A percentile compares a stretch with the other conserved stretches of the same genome.
Evolutionary conservation across 2,888 invertebrate species (phyloP).

Genomic region (Toxonevra muliebris): DNA sequence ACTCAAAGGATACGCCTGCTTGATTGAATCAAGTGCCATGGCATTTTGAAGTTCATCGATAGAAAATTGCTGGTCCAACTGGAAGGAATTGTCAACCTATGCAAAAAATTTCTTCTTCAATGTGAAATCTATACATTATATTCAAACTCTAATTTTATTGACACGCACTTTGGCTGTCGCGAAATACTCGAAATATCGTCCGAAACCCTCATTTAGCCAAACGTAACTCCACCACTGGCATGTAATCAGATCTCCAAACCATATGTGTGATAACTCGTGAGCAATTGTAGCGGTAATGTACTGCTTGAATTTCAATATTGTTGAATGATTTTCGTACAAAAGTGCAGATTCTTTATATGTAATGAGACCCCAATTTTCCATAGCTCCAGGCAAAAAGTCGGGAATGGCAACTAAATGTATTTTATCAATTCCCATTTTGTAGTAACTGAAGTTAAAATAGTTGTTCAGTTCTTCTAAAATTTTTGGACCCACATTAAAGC

Average conservation of each 20-base stretch:
- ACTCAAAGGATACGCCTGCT: constrained; percentile 70
- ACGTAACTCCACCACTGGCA: constrained; percentile 68
- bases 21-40: constrained; percentile 70
- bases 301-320: constrained; percentile 70
- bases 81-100: constrained; percentile 68
- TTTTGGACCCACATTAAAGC: constrained; percentile 70
- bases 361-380: constrained; percentile 93
- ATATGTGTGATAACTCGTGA: constrained; percentile 71
- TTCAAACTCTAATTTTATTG: no score
- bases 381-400: constrained; percentile 85
- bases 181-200: constrained; percentile 78
- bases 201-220: constrained; percentile 76
- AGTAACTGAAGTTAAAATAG: constrained; percentile 71
- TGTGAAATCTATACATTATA: no score
- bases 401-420: constrained; percentile 87
- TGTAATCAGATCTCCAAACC: constrained; percentile 73
- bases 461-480: constrained; percentile 67
- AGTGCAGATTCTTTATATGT: constrained; percentile 80
- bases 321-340: constrained; percentile 71
- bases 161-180: constrained; percentile 66
- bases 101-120: no score
- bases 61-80: constrained; percentile 75
- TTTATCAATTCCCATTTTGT: constrained; percentile 71
- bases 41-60: constrained; percentile 74
- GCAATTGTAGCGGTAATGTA: constrained; percentile 69